Evolutionary conservation across 2,888 invertebrate species (phyloP).

Genomic region (Drosophila bunnanda): DNA sequence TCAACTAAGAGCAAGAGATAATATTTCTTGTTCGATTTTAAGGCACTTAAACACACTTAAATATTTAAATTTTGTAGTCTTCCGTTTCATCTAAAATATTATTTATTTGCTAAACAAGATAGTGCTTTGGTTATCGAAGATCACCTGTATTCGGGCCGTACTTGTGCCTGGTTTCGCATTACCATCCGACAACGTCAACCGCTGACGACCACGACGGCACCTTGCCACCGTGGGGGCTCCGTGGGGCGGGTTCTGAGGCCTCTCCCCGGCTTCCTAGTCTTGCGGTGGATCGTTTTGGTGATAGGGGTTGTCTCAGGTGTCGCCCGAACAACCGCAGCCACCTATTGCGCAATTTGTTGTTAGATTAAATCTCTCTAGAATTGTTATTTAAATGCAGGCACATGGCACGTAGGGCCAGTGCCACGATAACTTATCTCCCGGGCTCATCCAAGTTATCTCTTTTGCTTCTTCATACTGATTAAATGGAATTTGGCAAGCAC

Average conservation of each 20-base stretch:
- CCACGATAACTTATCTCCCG: conserved; percentile 36
- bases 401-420: conserved; percentile 30
- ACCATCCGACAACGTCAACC: conserved; percentile 35
- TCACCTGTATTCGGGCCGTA: conserved; percentile 15
- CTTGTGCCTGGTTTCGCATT: conserved; percentile 27
- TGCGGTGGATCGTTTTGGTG: conserved; percentile 38
- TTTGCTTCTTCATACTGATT: conserved; percentile 15
- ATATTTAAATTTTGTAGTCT: too few species aligned
- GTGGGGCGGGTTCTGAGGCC: conserved; percentile 10
- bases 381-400: conserved; percentile 38
- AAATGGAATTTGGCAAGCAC: conserved; percentile 14
- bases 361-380: conserved; percentile 33
- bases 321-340: conserved; percentile 38
- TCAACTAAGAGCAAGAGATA: too few species aligned
- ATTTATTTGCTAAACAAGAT: neutral
- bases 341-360: conserved; percentile 39
- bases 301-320: conserved; percentile 26
- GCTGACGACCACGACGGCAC: conserved; percentile 21
- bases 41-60: too few species aligned
- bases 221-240: conserved; percentile 19
- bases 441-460: conserved; percentile 32
- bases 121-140: neutral
- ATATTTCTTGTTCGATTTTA: too few species aligned
- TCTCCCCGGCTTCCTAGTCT: conserved; percentile 34
- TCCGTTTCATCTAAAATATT: neutral